Percentiles rank a stretch among this genome's conserved stretches.
Evolutionary conservation across 2,113 vertebrate genomes (phyloP).

Genomic region (Scartelaos histophorus): DNA sequence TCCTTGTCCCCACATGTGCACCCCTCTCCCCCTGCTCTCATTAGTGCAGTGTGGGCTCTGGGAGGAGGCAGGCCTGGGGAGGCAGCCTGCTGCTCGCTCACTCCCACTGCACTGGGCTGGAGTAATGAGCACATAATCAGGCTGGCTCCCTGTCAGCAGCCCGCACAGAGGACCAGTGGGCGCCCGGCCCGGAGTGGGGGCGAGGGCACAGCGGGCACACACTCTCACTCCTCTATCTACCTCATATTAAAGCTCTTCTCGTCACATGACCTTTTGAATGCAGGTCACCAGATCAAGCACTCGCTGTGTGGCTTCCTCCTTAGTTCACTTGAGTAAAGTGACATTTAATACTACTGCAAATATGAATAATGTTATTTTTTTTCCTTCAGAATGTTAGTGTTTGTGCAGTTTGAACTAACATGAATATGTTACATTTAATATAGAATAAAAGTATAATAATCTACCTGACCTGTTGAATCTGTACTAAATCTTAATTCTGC

Average conservation of each 20-base stretch:
- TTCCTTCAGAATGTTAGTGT: not conserved
- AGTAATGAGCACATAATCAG: conserved; percentile 80
- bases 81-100: conserved; percentile 65
- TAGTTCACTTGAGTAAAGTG: conserved; percentile 38
- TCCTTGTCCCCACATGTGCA: conserved; percentile 64
- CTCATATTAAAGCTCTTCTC: conserved; percentile 35
- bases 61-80: conserved; percentile 71
- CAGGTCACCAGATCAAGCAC: conserved; percentile 48
- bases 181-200: conserved; percentile 64
- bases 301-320: conserved; percentile 42
- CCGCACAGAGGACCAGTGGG: conserved; percentile 70
- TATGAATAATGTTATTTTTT: not conserved
- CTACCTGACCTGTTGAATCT: not conserved
- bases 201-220: conserved; percentile 51
- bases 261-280: conserved; percentile 42
- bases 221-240: conserved; percentile 38
- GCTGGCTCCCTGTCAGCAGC: conserved; percentile 71
- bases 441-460: not conserved
- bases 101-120: conserved; percentile 54
- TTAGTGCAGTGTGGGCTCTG: conserved; percentile 70
- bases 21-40: conserved; percentile 76
- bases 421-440: not conserved
- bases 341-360: conserved; percentile 10
- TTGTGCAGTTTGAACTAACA: not conserved
- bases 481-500: not conserved